These are phyloP conservation scores for Drosophila nannoptera DNA, from an alignment of 1,140 invertebrate species.

Conservation along the genomic window DNA sequence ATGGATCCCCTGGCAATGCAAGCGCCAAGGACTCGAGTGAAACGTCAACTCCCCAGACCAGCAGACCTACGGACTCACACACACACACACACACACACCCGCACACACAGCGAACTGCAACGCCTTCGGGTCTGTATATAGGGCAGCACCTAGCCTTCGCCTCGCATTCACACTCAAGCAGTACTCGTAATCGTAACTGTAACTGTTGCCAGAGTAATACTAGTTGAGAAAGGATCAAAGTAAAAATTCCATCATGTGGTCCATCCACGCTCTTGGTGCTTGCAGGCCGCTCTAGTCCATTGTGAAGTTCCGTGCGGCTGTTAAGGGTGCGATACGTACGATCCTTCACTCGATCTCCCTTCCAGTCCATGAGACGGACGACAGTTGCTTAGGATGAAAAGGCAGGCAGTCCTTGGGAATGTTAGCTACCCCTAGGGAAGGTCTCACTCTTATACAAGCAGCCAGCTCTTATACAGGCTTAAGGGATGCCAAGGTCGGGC, in stretches of 20 bases:
- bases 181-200: slow-evolving; percentile 22
- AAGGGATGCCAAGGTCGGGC: too few species aligned
- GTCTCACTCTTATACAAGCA: too few species aligned
- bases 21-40: slow-evolving; percentile 25
- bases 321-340: slow-evolving; percentile 36
- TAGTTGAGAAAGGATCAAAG: slow-evolving; percentile 17
- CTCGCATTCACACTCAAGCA: slow-evolving; percentile 4
- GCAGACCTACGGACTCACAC: background rate
- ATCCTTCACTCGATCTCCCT: background rate
- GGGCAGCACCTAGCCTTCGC: slow-evolving; percentile 37
- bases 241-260: slow-evolving; percentile 28
- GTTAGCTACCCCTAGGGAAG: too few species aligned
- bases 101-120: background rate
- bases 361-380: too few species aligned
- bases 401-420: too few species aligned
- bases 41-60: background rate
- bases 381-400: too few species aligned
- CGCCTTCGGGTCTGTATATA: slow-evolving; percentile 14
- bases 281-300: slow-evolving; percentile 64
- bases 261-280: slow-evolving; percentile 32
- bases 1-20: slow-evolving; percentile 69
- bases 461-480: too few species aligned
- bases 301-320: slow-evolving; percentile 64
- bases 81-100: background rate
- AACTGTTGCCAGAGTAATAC: slow-evolving; percentile 44